A percentile compares a stretch with the other conserved stretches of the same genome.
Evolutionary conservation across 2,888 invertebrate species (phyloP).

Genomic region (Noctua comes): DNA sequence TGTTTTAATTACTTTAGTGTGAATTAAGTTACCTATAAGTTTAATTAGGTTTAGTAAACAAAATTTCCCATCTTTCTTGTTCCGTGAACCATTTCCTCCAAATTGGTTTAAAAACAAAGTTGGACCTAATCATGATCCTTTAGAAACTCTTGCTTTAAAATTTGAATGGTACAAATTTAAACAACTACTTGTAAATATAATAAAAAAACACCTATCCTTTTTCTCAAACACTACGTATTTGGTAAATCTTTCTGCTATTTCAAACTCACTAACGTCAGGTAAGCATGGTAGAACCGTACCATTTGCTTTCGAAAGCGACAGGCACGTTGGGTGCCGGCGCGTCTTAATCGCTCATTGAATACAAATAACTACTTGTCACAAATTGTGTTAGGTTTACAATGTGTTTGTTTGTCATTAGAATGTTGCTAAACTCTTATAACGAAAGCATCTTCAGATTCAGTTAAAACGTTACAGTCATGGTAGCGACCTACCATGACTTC

Average conservation of each 20-base stretch:
- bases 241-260: background rate
- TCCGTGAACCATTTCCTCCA: background rate
- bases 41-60: too few species aligned
- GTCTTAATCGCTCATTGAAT: constrained; percentile 67
- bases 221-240: background rate
- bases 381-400: constrained; percentile 19
- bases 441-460: background rate
- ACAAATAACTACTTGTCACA: constrained; percentile 51
- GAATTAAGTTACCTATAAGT: background rate
- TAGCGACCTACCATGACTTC: background rate
- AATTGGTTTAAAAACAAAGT: background rate
- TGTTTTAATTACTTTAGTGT: background rate
- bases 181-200: background rate
- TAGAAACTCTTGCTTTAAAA: background rate
- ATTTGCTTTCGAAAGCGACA: constrained; percentile 78
- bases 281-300: constrained; percentile 56
- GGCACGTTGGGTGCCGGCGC: constrained; percentile 66
- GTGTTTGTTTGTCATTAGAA: background rate
- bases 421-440: too few species aligned
- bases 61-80: background rate
- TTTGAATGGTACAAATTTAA: too few species aligned
- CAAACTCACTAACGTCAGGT: constrained; percentile 49
- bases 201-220: too few species aligned
- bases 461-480: background rate
- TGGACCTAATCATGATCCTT: background rate